Percentiles rank a stretch among this genome's conserved stretches.
Evolutionary conservation across 2,888 invertebrate species (phyloP).

Genomic region (Mechanitis messenoides): DNA sequence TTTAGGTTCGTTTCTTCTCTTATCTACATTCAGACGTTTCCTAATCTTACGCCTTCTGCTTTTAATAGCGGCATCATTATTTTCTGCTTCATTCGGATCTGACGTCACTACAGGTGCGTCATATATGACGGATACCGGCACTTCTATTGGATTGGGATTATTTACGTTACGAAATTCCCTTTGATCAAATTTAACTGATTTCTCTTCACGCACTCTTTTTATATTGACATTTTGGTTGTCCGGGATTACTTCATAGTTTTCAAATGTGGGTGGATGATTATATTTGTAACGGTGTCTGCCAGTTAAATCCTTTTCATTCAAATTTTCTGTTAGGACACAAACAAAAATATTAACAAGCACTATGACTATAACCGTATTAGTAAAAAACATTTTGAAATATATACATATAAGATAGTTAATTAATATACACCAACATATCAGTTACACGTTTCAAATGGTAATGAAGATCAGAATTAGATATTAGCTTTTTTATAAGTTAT

Average conservation of each 20-base stretch:
- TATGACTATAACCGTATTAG: conserved; percentile 28
- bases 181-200: conserved; percentile 1
- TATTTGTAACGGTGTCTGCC: conserved; percentile 25
- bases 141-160: conserved; percentile 21
- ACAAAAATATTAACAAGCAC: conserved; percentile 26
- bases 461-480: conserved; percentile 49
- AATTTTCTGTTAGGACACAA: conserved; percentile 32
- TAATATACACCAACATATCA: conserved; percentile 41
- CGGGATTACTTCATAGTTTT: conserved; percentile 37
- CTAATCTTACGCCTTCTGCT: conserved; percentile 19
- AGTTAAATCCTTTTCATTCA: neutral
- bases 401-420: conserved; percentile 29
- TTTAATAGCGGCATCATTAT: conserved; percentile 15
- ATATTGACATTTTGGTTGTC: conserved; percentile 28
- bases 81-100: conserved; percentile 4
- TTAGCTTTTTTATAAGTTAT: conserved; percentile 34
- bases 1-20: conserved; percentile 10
- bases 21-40: conserved; percentile 13
- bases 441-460: conserved; percentile 47
- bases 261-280: conserved; percentile 44
- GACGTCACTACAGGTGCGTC: conserved; percentile 25
- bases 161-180: conserved; percentile 5
- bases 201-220: conserved; percentile 24
- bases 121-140: conserved; percentile 39
- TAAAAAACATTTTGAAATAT: conserved; percentile 32